Conservation (phyloP, 2,888 invertebrate species). For the Drosophila testacea region DNA sequence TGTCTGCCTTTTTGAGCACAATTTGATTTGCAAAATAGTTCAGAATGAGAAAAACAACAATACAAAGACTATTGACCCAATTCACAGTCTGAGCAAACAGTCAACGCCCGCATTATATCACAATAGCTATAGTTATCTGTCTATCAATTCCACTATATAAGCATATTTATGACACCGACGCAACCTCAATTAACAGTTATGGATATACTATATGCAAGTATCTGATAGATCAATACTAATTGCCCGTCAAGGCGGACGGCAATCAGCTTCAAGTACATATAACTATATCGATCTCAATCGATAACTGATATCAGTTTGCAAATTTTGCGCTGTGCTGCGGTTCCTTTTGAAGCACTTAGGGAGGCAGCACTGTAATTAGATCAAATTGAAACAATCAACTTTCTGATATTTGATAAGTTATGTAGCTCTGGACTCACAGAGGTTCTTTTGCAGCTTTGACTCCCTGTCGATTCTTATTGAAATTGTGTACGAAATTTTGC, state of each 20-base stretch:
- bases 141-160: conserved; percentile 40
- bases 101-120: conserved; percentile 53
- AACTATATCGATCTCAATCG: conserved; percentile 30
- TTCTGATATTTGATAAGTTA: conserved; percentile 3
- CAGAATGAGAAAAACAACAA: conserved; percentile 17
- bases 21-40: conserved; percentile 66
- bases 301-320: conserved; percentile 12
- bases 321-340: conserved; percentile 29
- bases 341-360: conserved; percentile 30
- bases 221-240: conserved; percentile 59
- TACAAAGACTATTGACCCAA: conserved; percentile 47
- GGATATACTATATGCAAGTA: conserved; percentile 9
- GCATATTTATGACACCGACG: conserved; percentile 57
- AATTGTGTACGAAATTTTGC: conserved; percentile 62
- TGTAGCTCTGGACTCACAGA: neutral
- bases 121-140: conserved; percentile 4
- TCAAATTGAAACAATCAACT: conserved; percentile 6
- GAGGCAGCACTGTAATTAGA: conserved; percentile 9
- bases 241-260: conserved; percentile 42
- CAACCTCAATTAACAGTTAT: conserved; percentile 57
- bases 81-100: conserved; percentile 36
- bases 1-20: conserved; percentile 37
- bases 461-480: conserved; percentile 45
- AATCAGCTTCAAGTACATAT: conserved; percentile 37
- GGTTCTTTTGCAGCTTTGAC: conserved; percentile 6